Percentiles rank a stretch among this genome's conserved stretches.
Conservation (phyloP, 1,140 invertebrate genomes). For the Delia radicum region DNA sequence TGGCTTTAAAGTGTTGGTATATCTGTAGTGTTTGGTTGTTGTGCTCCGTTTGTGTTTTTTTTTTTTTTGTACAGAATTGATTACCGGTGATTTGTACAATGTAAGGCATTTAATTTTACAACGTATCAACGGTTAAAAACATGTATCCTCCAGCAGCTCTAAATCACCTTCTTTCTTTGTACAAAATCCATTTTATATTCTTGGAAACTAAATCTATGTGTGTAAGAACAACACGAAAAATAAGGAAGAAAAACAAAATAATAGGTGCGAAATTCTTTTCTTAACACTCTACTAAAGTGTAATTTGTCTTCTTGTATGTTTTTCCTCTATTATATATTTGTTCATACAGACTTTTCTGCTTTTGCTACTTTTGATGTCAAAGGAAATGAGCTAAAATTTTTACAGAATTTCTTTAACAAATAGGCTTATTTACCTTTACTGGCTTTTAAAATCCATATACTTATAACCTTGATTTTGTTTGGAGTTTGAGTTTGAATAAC, state of each 20-base stretch:
- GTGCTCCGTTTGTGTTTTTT: too few species aligned
- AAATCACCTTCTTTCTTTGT: background rate
- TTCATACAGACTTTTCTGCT: background rate
- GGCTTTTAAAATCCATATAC: background rate
- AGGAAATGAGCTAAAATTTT: constrained; percentile 12
- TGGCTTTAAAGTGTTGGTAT: background rate
- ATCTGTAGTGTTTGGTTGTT: background rate
- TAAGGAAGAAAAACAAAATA: too few species aligned
- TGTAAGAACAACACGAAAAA: too few species aligned
- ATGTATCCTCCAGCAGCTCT: constrained; percentile 12
- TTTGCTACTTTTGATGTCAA: background rate
- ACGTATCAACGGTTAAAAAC: constrained; percentile 16
- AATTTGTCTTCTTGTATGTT: constrained; percentile 1
- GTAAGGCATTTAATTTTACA: constrained; percentile 25
- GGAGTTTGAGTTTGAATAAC: background rate
- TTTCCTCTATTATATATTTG: background rate
- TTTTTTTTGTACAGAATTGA: constrained; percentile 17
- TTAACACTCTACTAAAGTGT: constrained; percentile 9
- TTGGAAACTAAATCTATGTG: background rate
- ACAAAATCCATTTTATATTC: background rate
- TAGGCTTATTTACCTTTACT: constrained; percentile 14
- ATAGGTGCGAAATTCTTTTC: constrained; percentile 21
- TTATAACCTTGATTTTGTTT: constrained; percentile 6
- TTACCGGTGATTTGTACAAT: constrained; percentile 28
- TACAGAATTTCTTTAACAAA: constrained; percentile 17